Percentiles rank a stretch among this genome's conserved stretches.
These are phyloP conservation scores for Drosophila triauraria DNA, from an alignment of 1,140 invertebrate species.

Conservation along the genomic window DNA sequence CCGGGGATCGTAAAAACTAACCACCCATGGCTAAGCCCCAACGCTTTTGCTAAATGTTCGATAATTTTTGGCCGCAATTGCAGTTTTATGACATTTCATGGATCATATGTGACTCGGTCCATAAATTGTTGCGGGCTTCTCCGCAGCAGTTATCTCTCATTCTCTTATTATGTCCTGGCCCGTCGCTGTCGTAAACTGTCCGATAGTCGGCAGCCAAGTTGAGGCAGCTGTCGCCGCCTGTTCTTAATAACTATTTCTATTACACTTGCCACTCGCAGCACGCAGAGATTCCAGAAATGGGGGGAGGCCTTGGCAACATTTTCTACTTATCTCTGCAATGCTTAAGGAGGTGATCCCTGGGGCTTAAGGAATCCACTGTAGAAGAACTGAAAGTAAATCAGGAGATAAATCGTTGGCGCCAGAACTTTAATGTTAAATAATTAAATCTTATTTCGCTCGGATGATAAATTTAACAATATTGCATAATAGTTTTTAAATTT, in stretches of 20 bases:
- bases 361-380: constrained; percentile 16
- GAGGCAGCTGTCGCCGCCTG: constrained; percentile 52
- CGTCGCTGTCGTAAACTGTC: constrained; percentile 60
- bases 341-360: constrained; percentile 37
- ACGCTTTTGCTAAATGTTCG: constrained; percentile 79
- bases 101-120: constrained; percentile 61
- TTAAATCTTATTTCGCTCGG: not conserved
- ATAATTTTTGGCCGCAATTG: constrained; percentile 80
- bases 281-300: constrained; percentile 39
- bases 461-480: not conserved
- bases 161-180: constrained; percentile 24
- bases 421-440: not conserved
- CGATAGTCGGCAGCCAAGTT: constrained; percentile 51
- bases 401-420: not conserved
- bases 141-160: constrained; percentile 38
- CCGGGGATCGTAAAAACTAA: constrained; percentile 64
- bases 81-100: constrained; percentile 79
- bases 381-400: not conserved
- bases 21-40: constrained; percentile 71
- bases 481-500: not conserved
- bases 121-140: constrained; percentile 72
- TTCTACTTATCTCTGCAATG: constrained; percentile 68
- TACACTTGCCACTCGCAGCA: constrained; percentile 74
- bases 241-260: constrained; percentile 81
- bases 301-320: constrained; percentile 63